Percentiles rank a stretch among this genome's conserved stretches.
phyloP scores from a whole-genome alignment of 2,888 invertebrate genomes.

The Coleophora deauratella region DNA sequence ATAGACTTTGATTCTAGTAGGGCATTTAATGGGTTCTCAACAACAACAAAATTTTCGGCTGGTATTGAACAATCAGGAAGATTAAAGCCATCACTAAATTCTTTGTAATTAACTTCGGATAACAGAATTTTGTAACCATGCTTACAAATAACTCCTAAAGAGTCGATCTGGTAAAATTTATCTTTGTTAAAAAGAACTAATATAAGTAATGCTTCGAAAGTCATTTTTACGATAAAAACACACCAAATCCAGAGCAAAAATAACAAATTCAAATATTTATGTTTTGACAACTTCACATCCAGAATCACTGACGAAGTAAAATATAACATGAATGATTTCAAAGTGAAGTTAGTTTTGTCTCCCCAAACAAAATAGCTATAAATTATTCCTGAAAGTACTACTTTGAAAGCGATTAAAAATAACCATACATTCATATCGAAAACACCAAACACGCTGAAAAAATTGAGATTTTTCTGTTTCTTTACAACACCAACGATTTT shows the following conservation, averaged over 20 bases:
- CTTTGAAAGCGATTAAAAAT: background rate
- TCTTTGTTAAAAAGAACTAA: background rate
- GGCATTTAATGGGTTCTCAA: background rate
- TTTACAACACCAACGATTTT: background rate
- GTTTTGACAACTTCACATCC: background rate
- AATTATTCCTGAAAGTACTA: background rate
- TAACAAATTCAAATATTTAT: background rate
- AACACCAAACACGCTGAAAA: background rate
- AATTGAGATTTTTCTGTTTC: background rate
- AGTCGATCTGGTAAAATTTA: background rate
- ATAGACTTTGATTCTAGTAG: background rate
- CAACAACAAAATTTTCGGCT: background rate
- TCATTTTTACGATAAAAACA: background rate
- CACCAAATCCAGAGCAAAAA: background rate
- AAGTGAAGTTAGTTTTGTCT: background rate
- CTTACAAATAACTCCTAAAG: background rate
- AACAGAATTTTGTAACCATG: background rate
- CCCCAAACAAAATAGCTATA: background rate
- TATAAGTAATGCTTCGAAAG: background rate
- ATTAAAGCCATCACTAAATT: background rate
- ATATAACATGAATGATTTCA: background rate
- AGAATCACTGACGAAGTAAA: background rate
- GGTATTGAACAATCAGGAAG: background rate
- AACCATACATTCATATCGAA: background rate
- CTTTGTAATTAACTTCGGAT: background rate